Evolutionary conservation across 2,797 vertebrate species (phyloP).

Genomic region (Sebastes glaucus): DNA sequence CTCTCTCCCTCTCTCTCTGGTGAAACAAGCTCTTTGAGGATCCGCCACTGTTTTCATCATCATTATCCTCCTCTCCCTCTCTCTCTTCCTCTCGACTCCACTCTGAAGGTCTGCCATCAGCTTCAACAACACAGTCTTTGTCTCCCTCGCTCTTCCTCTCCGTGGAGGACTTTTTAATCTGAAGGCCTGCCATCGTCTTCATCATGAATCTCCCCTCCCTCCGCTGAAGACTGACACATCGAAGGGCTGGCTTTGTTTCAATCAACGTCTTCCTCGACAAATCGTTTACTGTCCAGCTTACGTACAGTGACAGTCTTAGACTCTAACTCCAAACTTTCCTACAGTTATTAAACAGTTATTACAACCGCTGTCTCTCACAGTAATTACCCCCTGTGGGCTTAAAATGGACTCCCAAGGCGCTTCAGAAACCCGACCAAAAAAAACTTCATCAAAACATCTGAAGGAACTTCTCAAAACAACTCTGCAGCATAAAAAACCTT

Average conservation of each 20-base stretch:
- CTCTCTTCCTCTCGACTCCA: neutral
- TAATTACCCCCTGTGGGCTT: neutral
- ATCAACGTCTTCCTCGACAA: neutral
- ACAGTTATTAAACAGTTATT: neutral
- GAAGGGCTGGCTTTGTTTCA: neutral
- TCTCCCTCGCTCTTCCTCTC: neutral
- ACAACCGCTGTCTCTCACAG: neutral
- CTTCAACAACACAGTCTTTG: neutral
- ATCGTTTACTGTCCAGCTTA: neutral
- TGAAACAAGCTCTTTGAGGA: slow-evolving; percentile 41
- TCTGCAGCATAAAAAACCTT: neutral
- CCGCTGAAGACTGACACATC: neutral
- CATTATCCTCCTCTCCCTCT: slow-evolving; percentile 26
- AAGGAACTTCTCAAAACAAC: neutral
- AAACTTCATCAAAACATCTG: neutral
- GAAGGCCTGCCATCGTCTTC: slow-evolving; percentile 15
- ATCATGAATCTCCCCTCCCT: neutral
- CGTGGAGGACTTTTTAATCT: neutral
- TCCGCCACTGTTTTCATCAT: slow-evolving; percentile 37
- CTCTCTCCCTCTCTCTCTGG: neutral
- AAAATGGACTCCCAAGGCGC: neutral
- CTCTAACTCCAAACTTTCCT: neutral
- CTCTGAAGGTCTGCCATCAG: slow-evolving; percentile 31
- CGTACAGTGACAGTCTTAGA: neutral
- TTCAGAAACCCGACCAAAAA: neutral